These are phyloP conservation scores for Gadus chalcogrammus DNA, from an alignment of 2,113 vertebrate species.

Conservation along the genomic window DNA sequence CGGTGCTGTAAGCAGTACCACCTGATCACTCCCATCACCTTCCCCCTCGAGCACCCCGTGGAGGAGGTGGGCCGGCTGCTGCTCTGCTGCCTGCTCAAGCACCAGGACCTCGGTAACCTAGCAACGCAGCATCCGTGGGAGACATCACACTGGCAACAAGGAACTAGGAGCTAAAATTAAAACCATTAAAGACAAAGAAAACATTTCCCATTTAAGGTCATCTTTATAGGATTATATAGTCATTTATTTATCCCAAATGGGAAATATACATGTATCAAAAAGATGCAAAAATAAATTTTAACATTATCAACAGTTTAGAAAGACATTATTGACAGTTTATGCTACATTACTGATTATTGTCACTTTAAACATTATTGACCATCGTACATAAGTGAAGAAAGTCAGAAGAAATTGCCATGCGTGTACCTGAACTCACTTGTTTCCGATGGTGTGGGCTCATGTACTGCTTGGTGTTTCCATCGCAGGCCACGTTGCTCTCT, in stretches of 20 bases:
- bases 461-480: constrained; percentile 3
- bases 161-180: no score
- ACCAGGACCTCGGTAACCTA: constrained; percentile 92
- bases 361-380: no score
- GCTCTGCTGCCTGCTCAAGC: constrained; percentile 94
- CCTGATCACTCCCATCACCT: constrained; percentile 92
- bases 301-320: no score
- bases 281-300: no score
- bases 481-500: constrained; percentile 89
- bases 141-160: not conserved
- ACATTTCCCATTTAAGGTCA: no score
- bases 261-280: no score
- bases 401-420: not conserved
- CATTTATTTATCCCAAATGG: no score
- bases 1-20: constrained; percentile 96
- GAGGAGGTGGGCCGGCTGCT: constrained; percentile 96
- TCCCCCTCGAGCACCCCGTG: constrained; percentile 94
- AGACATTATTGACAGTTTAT: no score
- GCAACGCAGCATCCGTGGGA: constrained; percentile 27
- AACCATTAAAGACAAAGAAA: no score
- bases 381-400: no score
- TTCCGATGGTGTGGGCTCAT: not conserved
- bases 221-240: no score
- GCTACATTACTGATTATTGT: no score
- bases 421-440: not conserved